A percentile compares a stretch with the other conserved stretches of the same genome.
Evolutionary conservation across 2,113 vertebrate genomes (phyloP).

Genomic region (Labrus mixtus): DNA sequence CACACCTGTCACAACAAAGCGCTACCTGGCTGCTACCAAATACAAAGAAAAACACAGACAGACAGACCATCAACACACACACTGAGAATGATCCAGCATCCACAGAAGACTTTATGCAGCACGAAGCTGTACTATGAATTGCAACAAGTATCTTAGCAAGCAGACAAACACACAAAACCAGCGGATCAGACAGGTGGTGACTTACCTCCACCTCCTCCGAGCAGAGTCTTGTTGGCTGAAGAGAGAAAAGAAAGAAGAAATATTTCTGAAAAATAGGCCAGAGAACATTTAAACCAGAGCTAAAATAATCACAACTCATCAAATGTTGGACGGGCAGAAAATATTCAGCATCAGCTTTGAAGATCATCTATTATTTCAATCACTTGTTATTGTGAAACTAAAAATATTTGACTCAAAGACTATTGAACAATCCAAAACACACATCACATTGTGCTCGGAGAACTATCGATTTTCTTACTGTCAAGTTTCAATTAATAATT

Average conservation of each 20-base stretch:
- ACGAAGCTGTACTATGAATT: slow-evolving; percentile 42
- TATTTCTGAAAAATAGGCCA: neutral
- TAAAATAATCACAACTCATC: neutral
- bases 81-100: slow-evolving; percentile 38
- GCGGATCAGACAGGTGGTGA: slow-evolving; percentile 54
- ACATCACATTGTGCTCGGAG: neutral
- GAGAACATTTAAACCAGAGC: neutral
- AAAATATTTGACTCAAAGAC: too few species aligned
- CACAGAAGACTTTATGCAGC: slow-evolving; percentile 37
- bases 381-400: too few species aligned
- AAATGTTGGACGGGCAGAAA: neutral
- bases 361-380: too few species aligned
- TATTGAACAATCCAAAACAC: too few species aligned
- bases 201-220: slow-evolving; percentile 91
- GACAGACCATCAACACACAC: neutral
- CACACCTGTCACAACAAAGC: slow-evolving; percentile 74
- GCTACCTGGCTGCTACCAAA: slow-evolving; percentile 46
- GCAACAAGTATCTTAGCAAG: slow-evolving; percentile 41
- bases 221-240: slow-evolving; percentile 90
- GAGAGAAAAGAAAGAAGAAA: slow-evolving; percentile 58
- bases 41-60: slow-evolving; percentile 41
- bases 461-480: too few species aligned
- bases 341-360: neutral
- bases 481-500: too few species aligned
- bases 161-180: slow-evolving; percentile 9